Evolutionary conservation across 2,888 invertebrate species (phyloP).

Genomic region (Aleiodes leptofemur): DNA sequence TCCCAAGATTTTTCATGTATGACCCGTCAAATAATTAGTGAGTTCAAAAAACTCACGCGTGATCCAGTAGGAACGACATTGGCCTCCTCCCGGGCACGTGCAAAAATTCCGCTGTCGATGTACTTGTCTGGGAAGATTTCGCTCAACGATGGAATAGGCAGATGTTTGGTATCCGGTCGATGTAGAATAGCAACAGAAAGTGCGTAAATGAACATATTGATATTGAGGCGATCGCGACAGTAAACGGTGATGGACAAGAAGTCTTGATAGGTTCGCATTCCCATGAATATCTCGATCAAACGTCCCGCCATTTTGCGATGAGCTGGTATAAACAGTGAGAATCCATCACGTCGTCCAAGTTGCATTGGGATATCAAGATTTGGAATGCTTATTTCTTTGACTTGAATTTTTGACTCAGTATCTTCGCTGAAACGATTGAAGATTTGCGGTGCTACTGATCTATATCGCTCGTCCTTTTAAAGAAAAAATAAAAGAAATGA

Average conservation of each 20-base stretch:
- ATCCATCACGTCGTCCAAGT: constrained; percentile 81
- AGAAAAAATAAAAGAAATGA: not conserved
- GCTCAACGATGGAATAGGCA: constrained; percentile 84
- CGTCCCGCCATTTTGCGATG: constrained; percentile 84
- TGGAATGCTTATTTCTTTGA: constrained; percentile 81
- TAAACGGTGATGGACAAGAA: constrained; percentile 83
- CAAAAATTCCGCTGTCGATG: constrained; percentile 84
- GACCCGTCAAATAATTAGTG: not conserved
- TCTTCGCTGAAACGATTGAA: constrained; percentile 79
- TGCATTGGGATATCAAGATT: constrained; percentile 80
- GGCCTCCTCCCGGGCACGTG: constrained; percentile 83
- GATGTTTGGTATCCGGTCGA: constrained; percentile 82
- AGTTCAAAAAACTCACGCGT: constrained; percentile 76
- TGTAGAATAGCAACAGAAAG: constrained; percentile 86
- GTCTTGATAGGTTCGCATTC: constrained; percentile 85
- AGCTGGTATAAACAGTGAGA: constrained; percentile 84
- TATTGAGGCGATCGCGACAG: constrained; percentile 85
- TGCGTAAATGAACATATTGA: constrained; percentile 88
- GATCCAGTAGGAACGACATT: constrained; percentile 79
- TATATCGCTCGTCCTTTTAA: constrained; percentile 77
- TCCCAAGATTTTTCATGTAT: not conserved
- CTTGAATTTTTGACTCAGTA: constrained; percentile 75
- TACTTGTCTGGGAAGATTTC: constrained; percentile 90
- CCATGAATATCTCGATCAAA: constrained; percentile 83
- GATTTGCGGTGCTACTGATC: constrained; percentile 78